phyloP scores from a whole-genome alignment of 2,113 vertebrate species.

The Panthera tigris region DNA sequence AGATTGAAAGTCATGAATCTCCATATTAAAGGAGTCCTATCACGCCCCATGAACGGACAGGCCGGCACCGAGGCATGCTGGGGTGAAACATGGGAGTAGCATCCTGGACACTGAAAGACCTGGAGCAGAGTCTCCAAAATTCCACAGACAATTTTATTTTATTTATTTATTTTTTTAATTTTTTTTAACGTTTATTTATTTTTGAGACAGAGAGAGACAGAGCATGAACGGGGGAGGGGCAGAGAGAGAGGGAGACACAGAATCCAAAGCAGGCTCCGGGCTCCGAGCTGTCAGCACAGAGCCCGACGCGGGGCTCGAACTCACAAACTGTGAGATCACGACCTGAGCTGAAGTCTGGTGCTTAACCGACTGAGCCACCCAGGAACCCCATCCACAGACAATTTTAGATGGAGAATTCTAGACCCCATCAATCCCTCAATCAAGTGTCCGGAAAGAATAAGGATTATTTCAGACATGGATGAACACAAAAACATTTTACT shows the following conservation, averaged over 20 bases:
- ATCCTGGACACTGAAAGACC: fast-evolving
- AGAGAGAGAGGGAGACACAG: no score
- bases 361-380: no score
- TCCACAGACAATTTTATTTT: no score
- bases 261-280: no score
- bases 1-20: fast-evolving
- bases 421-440: background rate
- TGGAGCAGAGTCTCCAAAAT: background rate
- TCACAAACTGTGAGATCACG: fast-evolving
- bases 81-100: fast-evolving
- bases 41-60: background rate
- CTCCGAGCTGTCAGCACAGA: no score
- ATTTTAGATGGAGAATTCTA: background rate
- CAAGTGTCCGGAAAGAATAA: background rate
- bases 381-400: background rate
- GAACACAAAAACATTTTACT: background rate
- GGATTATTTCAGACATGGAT: background rate
- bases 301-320: no score
- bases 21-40: background rate
- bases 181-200: no score
- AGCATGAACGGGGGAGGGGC: no score
- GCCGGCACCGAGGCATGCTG: fast-evolving
- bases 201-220: no score
- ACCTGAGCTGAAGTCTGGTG: no score
- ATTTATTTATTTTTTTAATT: no score